These are phyloP conservation scores for Aphodius granarius DNA, from an alignment of 2,888 invertebrate species.

Conservation along the genomic window DNA sequence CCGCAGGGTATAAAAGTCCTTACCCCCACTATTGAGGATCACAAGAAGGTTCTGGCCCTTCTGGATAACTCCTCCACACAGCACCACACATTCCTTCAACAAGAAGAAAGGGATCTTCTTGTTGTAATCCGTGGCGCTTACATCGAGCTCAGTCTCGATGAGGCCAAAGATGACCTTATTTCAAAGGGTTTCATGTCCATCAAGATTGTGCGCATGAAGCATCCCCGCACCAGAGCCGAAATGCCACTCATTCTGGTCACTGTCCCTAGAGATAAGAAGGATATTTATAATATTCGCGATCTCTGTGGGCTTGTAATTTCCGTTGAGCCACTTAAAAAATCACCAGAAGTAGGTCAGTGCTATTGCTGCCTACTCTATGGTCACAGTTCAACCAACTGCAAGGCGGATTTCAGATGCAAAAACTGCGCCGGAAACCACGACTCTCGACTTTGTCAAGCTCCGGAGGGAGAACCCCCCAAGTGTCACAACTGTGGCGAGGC, in stretches of 20 bases:
- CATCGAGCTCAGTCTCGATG: background rate
- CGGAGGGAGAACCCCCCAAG: background rate
- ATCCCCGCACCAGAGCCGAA: background rate
- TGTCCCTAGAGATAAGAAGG: background rate
- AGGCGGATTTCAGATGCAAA: background rate
- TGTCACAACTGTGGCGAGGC: background rate
- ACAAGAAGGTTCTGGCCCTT: background rate
- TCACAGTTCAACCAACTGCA: background rate
- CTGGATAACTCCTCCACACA: background rate
- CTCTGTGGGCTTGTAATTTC: background rate
- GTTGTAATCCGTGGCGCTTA: background rate
- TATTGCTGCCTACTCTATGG: background rate
- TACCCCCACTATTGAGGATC: background rate
- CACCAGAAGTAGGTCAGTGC: background rate
- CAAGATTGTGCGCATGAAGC: background rate
- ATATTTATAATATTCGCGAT: background rate
- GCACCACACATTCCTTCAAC: background rate
- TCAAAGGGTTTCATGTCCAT: background rate
- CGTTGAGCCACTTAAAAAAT: background rate
- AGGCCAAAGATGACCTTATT: background rate
- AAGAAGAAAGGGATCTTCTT: background rate
- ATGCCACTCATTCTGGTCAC: background rate
- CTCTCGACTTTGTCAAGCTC: background rate
- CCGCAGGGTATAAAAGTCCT: background rate
- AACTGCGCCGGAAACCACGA: background rate